These are phyloP conservation scores for Novumbra hubbsi DNA, from an alignment of 2,797 vertebrate genomes.

Conservation along the genomic window DNA sequence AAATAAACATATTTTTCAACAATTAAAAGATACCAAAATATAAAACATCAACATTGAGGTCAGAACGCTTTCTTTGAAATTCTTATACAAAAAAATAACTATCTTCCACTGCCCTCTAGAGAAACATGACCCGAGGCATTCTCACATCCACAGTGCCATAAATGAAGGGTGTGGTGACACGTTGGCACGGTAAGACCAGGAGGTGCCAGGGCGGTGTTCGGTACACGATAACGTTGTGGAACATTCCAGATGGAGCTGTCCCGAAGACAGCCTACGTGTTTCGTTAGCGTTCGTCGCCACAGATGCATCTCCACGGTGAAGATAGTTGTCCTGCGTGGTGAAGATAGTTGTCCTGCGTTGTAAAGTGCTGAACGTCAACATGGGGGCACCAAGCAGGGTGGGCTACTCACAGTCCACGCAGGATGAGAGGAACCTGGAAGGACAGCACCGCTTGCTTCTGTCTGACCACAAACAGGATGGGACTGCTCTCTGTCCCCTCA, in stretches of 20 bases:
- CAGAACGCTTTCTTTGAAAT: not conserved
- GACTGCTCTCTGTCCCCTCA: slow-evolving; percentile 73
- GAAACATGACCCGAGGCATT: not conserved
- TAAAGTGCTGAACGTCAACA: not conserved
- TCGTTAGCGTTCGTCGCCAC: not conserved
- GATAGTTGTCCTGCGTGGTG: not conserved
- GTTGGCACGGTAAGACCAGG: not conserved
- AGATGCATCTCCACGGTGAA: not conserved
- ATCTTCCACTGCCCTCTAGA: not conserved
- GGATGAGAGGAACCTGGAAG: slow-evolving; percentile 94
- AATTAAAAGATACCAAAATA: not conserved
- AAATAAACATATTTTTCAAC: no score
- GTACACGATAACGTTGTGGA: not conserved
- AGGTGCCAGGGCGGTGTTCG: not conserved
- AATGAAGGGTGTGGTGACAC: not conserved
- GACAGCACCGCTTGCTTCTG: slow-evolving; percentile 96
- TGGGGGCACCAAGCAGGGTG: not conserved
- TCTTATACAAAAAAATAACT: not conserved
- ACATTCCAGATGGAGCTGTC: not conserved
- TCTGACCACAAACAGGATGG: slow-evolving; percentile 90
- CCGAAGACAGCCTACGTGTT: not conserved
- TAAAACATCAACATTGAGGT: not conserved
- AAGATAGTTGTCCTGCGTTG: not conserved
- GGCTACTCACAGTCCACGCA: slow-evolving; percentile 91
- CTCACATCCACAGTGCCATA: not conserved